Evolutionary conservation across 2,113 vertebrate genomes (phyloP).

Genomic region (Coryphaenoides rupestris): DNA sequence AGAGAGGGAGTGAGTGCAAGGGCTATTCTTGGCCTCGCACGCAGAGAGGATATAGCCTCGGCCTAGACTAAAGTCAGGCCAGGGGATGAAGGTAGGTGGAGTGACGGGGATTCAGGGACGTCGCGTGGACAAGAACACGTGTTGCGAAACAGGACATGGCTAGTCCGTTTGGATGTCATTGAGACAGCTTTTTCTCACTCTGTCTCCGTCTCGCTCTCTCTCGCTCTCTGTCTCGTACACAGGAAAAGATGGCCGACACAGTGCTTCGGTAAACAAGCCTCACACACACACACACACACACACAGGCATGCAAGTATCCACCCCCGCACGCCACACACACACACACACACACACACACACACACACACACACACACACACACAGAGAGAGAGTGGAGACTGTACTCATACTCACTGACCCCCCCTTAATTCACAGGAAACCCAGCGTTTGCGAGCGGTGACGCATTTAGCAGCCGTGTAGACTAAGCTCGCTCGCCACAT

Average conservation of each 20-base stretch:
- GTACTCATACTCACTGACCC: slow-evolving; percentile 20
- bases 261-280: slow-evolving; percentile 60
- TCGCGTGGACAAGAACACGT: slow-evolving; percentile 23
- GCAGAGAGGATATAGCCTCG: slow-evolving; percentile 31
- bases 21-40: slow-evolving; percentile 42
- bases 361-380: slow-evolving; percentile 28
- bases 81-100: slow-evolving; percentile 37
- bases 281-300: slow-evolving; percentile 35
- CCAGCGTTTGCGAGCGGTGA: slow-evolving; percentile 54
- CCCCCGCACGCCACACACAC: slow-evolving; percentile 47
- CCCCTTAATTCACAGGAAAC: slow-evolving; percentile 52
- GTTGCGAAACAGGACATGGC: slow-evolving; percentile 29
- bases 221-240: slow-evolving; percentile 20
- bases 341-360: slow-evolving; percentile 16
- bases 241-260: slow-evolving; percentile 44
- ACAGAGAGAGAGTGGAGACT: slow-evolving; percentile 25
- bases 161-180: slow-evolving; percentile 34
- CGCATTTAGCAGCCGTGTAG: slow-evolving; percentile 30
- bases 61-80: slow-evolving; percentile 39
- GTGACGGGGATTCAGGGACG: slow-evolving; percentile 17
- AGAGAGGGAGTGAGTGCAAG: slow-evolving; percentile 2
- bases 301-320: slow-evolving; percentile 51
- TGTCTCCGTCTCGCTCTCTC: no score
- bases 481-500: slow-evolving; percentile 19
- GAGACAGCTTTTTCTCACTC: slow-evolving; percentile 20